Conservation (phyloP, 2,113 vertebrate genomes). For the Sapajus apella region DNA sequence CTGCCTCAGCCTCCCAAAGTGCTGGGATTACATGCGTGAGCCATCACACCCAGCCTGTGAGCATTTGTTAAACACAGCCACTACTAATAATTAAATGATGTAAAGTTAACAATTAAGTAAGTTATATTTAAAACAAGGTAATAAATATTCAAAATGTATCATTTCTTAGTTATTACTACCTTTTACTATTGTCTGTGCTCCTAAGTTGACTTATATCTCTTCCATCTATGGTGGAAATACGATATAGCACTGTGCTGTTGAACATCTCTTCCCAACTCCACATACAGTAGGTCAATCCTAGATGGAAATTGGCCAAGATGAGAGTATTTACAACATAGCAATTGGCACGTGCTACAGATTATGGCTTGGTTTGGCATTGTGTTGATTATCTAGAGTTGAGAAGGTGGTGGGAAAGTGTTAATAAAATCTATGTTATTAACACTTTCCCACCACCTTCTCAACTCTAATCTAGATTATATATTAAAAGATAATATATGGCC, state of each 20-base stretch:
- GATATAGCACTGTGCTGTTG: not conserved
- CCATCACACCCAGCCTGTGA: not conserved
- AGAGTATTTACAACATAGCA: not conserved
- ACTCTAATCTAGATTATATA: too few species aligned
- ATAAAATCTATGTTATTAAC: not conserved
- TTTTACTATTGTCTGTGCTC: not conserved
- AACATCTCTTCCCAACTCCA: not conserved
- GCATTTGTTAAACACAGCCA: not conserved
- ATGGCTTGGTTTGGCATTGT: not conserved
- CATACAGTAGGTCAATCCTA: not conserved
- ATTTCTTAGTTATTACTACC: not conserved
- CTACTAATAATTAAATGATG: not conserved
- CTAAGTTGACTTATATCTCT: not conserved
- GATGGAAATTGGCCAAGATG: not conserved
- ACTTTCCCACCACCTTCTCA: too few species aligned
- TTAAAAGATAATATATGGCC: too few species aligned
- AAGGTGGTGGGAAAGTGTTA: not conserved
- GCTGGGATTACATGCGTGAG: too few species aligned
- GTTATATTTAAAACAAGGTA: not conserved
- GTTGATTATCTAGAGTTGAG: not conserved
- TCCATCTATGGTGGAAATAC: not conserved
- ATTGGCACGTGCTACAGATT: not conserved
- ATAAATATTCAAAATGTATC: conserved; percentile 9
- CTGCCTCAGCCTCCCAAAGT: too few species aligned
- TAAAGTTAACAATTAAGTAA: conserved; percentile 28